phyloP scores from a whole-genome alignment of 2,797 vertebrate species.

The Hozukius guyotensis region DNA sequence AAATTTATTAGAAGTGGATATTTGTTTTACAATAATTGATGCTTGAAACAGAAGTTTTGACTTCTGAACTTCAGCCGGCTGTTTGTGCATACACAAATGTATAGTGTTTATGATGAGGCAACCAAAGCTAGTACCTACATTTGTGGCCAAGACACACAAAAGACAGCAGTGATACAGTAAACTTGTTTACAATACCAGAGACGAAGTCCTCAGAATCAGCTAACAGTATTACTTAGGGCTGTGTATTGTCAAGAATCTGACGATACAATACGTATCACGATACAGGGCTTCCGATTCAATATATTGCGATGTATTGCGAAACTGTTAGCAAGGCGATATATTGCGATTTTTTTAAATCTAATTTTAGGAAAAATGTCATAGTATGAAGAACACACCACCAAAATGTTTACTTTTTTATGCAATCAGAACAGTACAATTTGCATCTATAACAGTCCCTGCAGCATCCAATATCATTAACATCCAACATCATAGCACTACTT shows the following conservation, averaged over 20 bases:
- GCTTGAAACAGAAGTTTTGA: neutral
- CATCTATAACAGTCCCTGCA: too few relatives aligned
- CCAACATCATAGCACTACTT: too few relatives aligned
- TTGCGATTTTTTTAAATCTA: rapidly evolving
- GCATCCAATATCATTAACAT: too few relatives aligned
- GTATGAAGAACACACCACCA: too few relatives aligned
- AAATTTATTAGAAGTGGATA: neutral
- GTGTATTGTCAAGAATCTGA: too few relatives aligned
- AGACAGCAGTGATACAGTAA: neutral
- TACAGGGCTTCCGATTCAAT: too few relatives aligned
- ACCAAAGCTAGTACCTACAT: neutral
- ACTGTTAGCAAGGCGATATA: too few relatives aligned
- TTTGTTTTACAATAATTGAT: neutral
- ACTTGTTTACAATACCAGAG: neutral
- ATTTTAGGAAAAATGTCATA: too few relatives aligned
- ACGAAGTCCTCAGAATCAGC: neutral
- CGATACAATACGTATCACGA: too few relatives aligned
- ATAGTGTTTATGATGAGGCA: neutral
- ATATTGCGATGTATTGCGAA: too few relatives aligned
- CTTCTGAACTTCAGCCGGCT: neutral
- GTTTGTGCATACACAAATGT: neutral
- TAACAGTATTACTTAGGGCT: neutral
- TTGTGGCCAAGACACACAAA: neutral
- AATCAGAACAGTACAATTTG: too few relatives aligned
- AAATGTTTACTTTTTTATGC: too few relatives aligned